Evolutionary conservation across 1,140 invertebrate species (phyloP).

Genomic region (Riptortus pedestris): DNA sequence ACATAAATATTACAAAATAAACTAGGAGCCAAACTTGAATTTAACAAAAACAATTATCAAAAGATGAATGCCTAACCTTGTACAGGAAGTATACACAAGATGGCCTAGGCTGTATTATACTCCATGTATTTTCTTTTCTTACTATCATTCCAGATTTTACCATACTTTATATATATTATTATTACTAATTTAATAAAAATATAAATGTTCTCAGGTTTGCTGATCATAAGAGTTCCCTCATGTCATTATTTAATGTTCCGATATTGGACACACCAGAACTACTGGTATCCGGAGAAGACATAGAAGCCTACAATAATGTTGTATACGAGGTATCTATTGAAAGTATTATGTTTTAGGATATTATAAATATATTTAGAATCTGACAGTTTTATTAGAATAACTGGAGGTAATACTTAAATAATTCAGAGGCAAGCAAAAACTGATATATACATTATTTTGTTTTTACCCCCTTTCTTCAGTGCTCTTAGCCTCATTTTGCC

Average conservation of each 20-base stretch:
- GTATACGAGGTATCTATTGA: conserved; percentile 40
- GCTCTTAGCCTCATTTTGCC: neutral
- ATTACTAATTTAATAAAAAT: too few species aligned
- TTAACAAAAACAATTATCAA: too few species aligned
- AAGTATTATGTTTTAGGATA: conserved; percentile 33
- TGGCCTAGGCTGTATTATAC: too few species aligned
- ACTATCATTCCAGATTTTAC: too few species aligned
- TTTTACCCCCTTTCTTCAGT: neutral
- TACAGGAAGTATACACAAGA: too few species aligned
- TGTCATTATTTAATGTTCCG: conserved; percentile 43
- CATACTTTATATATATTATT: too few species aligned
- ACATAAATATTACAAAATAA: too few species aligned
- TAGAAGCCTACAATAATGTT: conserved; percentile 36
- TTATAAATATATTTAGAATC: conserved; percentile 9
- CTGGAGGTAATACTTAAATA: neutral
- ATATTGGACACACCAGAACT: conserved; percentile 52
- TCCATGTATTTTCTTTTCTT: too few species aligned
- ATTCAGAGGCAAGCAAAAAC: neutral
- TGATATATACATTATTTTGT: neutral
- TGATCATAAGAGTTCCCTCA: conserved; percentile 45
- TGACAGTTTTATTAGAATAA: neutral
- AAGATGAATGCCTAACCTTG: too few species aligned
- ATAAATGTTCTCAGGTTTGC: conserved; percentile 45
- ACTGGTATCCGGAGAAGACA: conserved; percentile 44
- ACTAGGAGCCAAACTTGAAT: too few species aligned